phyloP scores from a whole-genome alignment of 2,113 vertebrate genomes.

The Oreochromis spilurus region DNA sequence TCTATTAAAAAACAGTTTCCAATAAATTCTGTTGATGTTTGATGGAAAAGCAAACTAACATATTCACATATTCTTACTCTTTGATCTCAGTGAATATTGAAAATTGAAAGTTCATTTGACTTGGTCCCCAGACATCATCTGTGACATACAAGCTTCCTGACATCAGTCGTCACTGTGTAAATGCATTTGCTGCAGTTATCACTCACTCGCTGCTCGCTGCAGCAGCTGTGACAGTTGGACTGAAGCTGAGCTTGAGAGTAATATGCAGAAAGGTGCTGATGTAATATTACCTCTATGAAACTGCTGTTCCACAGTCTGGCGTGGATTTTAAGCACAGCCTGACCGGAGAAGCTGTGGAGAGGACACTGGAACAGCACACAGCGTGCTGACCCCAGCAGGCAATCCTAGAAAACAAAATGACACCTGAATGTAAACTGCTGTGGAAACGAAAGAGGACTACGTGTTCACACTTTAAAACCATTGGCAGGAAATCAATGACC shows the following conservation, averaged over 20 bases:
- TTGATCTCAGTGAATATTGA: neutral
- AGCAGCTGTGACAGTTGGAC: neutral
- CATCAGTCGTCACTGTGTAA: neutral
- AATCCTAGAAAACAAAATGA: conserved; percentile 74
- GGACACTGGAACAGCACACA: conserved; percentile 84
- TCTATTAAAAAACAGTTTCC: neutral
- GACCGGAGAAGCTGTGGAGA: conserved; percentile 81
- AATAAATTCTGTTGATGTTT: fast-evolving
- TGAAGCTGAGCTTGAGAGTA: neutral
- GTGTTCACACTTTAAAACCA: neutral
- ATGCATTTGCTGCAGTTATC: neutral
- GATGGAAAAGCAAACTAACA: neutral
- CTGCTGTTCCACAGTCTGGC: conserved; percentile 90
- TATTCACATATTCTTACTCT: neutral
- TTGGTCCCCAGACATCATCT: neutral
- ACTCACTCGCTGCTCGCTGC: neutral
- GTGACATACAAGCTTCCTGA: neutral
- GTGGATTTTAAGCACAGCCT: conserved; percentile 75
- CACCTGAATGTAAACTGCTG: neutral
- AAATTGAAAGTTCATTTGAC: neutral
- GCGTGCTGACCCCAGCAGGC: conserved; percentile 77
- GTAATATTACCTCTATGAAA: conserved; percentile 80
- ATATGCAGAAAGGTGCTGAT: neutral
- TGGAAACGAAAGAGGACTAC: neutral
- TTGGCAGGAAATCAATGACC: neutral